Conservation (phyloP, 1,140 invertebrate species). For the Drosophila repleta region DNA sequence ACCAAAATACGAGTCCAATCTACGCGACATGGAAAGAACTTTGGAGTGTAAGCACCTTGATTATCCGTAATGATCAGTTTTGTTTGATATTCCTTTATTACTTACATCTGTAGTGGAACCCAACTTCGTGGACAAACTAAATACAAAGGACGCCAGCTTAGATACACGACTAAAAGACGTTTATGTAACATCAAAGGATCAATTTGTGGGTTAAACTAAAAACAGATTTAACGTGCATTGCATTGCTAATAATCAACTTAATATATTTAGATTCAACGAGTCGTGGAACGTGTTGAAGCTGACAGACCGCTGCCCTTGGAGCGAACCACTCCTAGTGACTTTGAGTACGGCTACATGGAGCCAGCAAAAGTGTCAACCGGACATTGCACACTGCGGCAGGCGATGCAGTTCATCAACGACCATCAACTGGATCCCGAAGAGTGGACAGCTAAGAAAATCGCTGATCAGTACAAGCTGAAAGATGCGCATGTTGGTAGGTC, state of each 20-base stretch:
- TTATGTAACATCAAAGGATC: constrained; percentile 87
- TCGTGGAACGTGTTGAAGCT: constrained; percentile 54
- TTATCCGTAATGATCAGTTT: background rate
- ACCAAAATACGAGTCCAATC: constrained; percentile 86
- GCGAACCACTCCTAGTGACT: constrained; percentile 76
- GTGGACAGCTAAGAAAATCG: constrained; percentile 86
- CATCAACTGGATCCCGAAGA: constrained; percentile 86
- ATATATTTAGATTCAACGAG: constrained; percentile 50
- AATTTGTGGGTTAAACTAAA: constrained; percentile 66
- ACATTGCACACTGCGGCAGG: constrained; percentile 85
- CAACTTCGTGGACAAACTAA: constrained; percentile 85
- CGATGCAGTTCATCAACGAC: constrained; percentile 86
- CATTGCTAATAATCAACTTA: background rate
- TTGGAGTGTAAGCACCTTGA: constrained; percentile 84
- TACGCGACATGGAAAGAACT: constrained; percentile 87
- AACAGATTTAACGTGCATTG: background rate
- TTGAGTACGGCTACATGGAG: constrained; percentile 86
- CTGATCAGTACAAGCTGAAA: constrained; percentile 88
- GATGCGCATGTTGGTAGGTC: constrained; percentile 85
- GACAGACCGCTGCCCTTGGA: constrained; percentile 66
- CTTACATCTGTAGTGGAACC: constrained; percentile 85
- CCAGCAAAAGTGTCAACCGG: constrained; percentile 85
- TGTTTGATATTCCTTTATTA: background rate
- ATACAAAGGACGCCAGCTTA: constrained; percentile 86
- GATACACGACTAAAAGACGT: constrained; percentile 87